These are phyloP conservation scores for Xerus rutilus DNA, from an alignment of 2,797 vertebrate genomes.

Conservation along the genomic window DNA sequence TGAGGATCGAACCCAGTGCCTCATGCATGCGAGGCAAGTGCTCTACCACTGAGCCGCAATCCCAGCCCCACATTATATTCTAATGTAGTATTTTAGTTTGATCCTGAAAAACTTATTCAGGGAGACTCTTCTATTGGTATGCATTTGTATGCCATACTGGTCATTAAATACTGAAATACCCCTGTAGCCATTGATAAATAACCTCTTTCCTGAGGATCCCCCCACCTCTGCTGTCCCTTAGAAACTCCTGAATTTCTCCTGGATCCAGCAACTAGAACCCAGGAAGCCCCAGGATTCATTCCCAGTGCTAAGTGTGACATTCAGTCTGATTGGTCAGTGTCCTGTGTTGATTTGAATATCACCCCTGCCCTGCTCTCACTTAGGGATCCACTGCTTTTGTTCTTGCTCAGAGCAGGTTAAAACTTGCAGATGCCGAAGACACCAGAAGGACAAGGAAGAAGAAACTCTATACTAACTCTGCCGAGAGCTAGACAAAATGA, in stretches of 20 bases:
- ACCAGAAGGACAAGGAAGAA: conserved; percentile 32
- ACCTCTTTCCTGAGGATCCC: not conserved
- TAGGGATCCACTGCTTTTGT: conserved; percentile 18
- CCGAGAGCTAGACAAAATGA: conserved; percentile 28
- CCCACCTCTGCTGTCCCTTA: not conserved
- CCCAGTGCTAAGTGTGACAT: not conserved
- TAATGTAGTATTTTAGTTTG: conserved; percentile 34
- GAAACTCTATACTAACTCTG: conserved; percentile 1
- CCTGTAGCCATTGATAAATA: conserved; percentile 31
- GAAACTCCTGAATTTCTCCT: conserved; percentile 22
- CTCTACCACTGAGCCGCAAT: too few relatives aligned
- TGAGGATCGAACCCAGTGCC: too few relatives aligned
- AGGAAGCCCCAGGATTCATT: not conserved
- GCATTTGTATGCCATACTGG: not conserved
- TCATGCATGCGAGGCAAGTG: too few relatives aligned
- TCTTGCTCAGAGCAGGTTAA: conserved; percentile 36
- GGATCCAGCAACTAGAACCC: not conserved
- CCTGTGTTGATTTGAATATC: conserved; percentile 14
- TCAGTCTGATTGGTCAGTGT: not conserved
- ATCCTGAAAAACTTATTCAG: not conserved
- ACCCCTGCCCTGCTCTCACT: not conserved
- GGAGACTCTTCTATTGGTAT: not conserved
- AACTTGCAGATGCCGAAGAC: conserved; percentile 20
- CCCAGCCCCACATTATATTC: not conserved
- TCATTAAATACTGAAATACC: conserved; percentile 64